Conservation (phyloP, 2,113 vertebrate species). For the Gambusia holbrooki region DNA sequence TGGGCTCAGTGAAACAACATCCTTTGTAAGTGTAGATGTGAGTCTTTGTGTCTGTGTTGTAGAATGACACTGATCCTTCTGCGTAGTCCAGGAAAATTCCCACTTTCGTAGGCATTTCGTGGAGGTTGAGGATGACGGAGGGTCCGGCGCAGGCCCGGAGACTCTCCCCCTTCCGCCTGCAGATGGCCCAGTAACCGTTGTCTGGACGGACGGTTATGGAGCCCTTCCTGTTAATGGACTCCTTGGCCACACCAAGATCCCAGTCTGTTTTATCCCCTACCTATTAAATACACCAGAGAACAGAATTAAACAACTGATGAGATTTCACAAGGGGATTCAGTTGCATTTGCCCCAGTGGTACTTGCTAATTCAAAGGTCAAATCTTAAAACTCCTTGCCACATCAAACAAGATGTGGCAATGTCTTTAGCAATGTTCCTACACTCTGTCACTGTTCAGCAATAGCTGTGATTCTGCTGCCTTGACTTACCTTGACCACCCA, state of each 20-base stretch:
- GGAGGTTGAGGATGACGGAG: slow-evolving; percentile 55
- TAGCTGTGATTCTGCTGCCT: background rate
- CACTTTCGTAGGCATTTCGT: slow-evolving; percentile 69
- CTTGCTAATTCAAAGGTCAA: background rate
- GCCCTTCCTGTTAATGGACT: slow-evolving; percentile 70
- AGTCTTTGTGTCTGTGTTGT: slow-evolving; percentile 58
- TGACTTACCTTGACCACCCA: slow-evolving; percentile 63
- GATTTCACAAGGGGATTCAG: background rate
- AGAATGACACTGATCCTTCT: slow-evolving; percentile 80
- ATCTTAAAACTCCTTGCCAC: background rate
- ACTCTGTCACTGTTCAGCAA: background rate
- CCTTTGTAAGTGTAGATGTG: slow-evolving; percentile 80
- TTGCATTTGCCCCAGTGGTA: background rate
- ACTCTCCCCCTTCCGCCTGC: slow-evolving; percentile 36
- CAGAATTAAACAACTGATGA: background rate
- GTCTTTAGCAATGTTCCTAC: background rate
- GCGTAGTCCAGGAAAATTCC: slow-evolving; percentile 83
- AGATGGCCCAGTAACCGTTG: slow-evolving; percentile 68
- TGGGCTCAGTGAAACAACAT: slow-evolving; percentile 73
- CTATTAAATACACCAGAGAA: slow-evolving; percentile 18
- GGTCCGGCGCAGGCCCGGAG: slow-evolving; percentile 49
- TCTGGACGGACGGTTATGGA: slow-evolving; percentile 50
- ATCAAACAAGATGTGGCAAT: no score
- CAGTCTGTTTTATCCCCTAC: slow-evolving; percentile 70
- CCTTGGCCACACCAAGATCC: slow-evolving; percentile 65